These are phyloP conservation scores for Sycophila texana DNA, from an alignment of 2,888 invertebrate species.

Conservation along the genomic window DNA sequence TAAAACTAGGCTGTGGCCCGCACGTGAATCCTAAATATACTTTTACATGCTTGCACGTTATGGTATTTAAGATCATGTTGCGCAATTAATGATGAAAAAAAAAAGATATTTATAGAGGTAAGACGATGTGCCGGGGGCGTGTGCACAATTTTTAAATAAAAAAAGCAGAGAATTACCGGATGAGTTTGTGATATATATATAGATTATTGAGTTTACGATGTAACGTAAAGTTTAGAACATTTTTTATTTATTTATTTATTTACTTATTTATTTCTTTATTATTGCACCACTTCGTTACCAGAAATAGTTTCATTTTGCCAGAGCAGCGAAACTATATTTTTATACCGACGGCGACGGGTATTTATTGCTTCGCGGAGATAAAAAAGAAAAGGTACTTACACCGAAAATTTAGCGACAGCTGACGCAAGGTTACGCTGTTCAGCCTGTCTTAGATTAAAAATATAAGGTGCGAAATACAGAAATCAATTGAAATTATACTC, in stretches of 20 bases:
- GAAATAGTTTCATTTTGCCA: no score
- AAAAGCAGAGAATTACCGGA: neutral
- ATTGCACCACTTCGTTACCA: neutral
- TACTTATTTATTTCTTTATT: neutral
- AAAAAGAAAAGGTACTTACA: neutral
- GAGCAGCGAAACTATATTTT: constrained; percentile 13
- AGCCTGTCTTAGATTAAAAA: no score
- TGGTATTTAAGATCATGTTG: constrained; percentile 37
- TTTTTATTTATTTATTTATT: constrained; percentile 5
- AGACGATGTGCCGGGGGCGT: constrained; percentile 19
- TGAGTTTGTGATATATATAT: no score
- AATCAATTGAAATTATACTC: no score
- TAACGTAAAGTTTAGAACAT: neutral
- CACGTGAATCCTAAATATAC: constrained; percentile 52
- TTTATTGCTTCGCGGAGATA: constrained; percentile 6
- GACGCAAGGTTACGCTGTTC: no score
- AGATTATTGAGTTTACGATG: neutral
- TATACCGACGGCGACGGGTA: neutral
- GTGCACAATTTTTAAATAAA: constrained; percentile 2
- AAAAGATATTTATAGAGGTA: neutral
- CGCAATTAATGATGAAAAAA: constrained; percentile 12
- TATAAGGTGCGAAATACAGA: no score
- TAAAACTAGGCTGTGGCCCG: constrained; percentile 63
- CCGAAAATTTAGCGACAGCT: neutral
- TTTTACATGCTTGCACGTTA: constrained; percentile 56